Conservation (phyloP, 2,797 vertebrate genomes). For the Gastrophryne carolinensis region DNA sequence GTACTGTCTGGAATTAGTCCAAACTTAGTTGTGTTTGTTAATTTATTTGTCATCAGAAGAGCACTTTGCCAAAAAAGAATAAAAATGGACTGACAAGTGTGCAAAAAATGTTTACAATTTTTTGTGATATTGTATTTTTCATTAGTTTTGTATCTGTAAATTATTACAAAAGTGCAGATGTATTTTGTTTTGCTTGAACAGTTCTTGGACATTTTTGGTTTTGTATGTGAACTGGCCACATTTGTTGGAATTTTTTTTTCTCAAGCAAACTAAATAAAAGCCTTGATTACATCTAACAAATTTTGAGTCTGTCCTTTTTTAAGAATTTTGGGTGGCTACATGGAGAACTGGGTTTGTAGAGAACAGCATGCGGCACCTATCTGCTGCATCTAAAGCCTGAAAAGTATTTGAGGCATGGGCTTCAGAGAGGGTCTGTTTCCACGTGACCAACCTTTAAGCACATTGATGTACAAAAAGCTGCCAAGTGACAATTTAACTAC, state of each 20-base stretch:
- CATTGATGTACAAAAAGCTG: too few species aligned
- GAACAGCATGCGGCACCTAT: too few species aligned
- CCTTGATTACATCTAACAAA: constrained; percentile 69
- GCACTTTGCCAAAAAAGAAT: constrained; percentile 88
- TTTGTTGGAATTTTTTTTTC: constrained; percentile 66
- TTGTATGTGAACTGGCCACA: constrained; percentile 73
- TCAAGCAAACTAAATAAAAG: constrained; percentile 69
- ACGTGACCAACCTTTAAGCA: too few species aligned
- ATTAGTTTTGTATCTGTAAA: constrained; percentile 77
- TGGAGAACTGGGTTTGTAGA: too few species aligned
- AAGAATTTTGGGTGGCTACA: too few species aligned
- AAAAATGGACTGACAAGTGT: constrained; percentile 76
- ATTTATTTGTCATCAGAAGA: constrained; percentile 93
- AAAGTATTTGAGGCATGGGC: too few species aligned
- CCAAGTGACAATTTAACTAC: too few species aligned
- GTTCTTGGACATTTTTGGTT: constrained; percentile 56
- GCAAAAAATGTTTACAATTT: constrained; percentile 81
- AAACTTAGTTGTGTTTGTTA: constrained; percentile 79
- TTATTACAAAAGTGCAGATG: constrained; percentile 75
- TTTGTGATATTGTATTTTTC: constrained; percentile 76
- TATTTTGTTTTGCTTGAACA: constrained; percentile 72
- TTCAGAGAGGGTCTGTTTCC: too few species aligned
- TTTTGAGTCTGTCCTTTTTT: too few species aligned
- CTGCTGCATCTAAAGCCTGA: too few species aligned
- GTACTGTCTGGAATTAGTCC: constrained; percentile 77